phyloP scores from a whole-genome alignment of 2,113 vertebrate species.

The Corythornis vintsioides region DNA sequence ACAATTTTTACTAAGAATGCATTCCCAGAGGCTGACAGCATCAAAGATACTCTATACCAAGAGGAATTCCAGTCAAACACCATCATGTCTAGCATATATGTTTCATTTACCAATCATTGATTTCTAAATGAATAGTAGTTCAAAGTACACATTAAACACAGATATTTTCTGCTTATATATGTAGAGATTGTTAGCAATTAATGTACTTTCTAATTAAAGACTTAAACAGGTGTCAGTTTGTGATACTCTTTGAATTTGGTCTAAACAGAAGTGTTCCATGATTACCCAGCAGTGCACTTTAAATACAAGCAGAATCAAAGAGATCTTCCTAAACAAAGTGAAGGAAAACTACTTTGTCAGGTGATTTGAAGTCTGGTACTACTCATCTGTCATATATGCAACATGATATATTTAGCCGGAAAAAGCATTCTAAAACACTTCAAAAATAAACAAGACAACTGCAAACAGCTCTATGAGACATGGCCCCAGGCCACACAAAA shows the following conservation, averaged over 20 bases:
- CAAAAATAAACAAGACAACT: neutral
- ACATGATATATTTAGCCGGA: neutral
- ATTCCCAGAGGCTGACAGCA: neutral
- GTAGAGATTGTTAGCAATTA: slow-evolving; percentile 55
- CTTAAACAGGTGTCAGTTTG: slow-evolving; percentile 48
- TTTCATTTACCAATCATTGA: slow-evolving; percentile 65
- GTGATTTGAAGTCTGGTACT: slow-evolving; percentile 12
- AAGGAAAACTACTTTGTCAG: neutral
- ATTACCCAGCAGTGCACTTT: neutral
- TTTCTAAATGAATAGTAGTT: slow-evolving; percentile 54
- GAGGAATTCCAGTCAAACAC: slow-evolving; percentile 30
- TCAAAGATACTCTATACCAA: slow-evolving; percentile 4
- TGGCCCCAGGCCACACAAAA: neutral
- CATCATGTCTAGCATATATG: neutral
- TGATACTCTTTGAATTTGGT: slow-evolving; percentile 32
- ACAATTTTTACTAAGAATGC: neutral
- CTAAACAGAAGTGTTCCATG: neutral
- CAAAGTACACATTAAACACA: slow-evolving; percentile 58
- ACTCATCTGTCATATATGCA: neutral
- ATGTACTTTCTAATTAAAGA: slow-evolving; percentile 60
- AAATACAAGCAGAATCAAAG: slow-evolving; percentile 49
- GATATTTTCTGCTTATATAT: slow-evolving; percentile 34
- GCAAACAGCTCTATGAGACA: neutral
- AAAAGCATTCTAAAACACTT: neutral
- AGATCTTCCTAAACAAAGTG: neutral